phyloP scores from a whole-genome alignment of 2,888 invertebrate species.

The Harpagoxenus sublaevis region DNA sequence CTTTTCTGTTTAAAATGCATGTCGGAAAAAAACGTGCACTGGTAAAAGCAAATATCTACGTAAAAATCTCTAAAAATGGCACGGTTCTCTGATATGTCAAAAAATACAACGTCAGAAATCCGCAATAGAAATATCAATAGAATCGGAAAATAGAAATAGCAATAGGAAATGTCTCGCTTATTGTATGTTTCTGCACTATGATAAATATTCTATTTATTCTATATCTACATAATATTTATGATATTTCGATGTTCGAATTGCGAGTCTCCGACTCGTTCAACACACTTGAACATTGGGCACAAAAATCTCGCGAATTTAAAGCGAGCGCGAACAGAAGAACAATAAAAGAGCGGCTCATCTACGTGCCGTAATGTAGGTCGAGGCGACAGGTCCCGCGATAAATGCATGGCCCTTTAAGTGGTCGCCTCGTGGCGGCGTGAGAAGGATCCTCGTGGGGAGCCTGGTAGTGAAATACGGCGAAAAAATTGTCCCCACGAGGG shows the following conservation, averaged over 20 bases:
- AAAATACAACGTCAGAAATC: conserved; percentile 22
- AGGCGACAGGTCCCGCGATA: conserved; percentile 53
- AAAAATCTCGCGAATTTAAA: conserved; percentile 25
- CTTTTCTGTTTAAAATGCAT: conserved; percentile 46
- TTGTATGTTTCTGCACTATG: background rate
- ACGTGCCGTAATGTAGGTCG: conserved; percentile 52
- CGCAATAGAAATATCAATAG: conserved; percentile 13
- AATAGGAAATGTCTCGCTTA: background rate
- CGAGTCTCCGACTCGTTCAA: background rate
- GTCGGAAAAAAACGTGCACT: conserved; percentile 14
- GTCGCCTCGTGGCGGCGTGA: conserved; percentile 50
- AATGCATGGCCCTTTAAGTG: conserved; percentile 65
- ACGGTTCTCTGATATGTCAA: background rate
- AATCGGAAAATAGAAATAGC: background rate
- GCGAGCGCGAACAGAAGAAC: background rate
- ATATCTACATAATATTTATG: background rate
- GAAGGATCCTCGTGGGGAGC: conserved; percentile 26
- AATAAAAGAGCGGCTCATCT: conserved; percentile 52
- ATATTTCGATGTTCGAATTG: background rate
- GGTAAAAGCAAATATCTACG: conserved; percentile 26
- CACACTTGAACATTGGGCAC: background rate
- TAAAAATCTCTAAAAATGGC: conserved; percentile 37
- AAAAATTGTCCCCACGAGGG: conserved; percentile 76
- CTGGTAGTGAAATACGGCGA: conserved; percentile 75
- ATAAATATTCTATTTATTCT: conserved; percentile 17